phyloP scores from a whole-genome alignment of 2,113 vertebrate genomes.

The Tupaia tana region DNA sequence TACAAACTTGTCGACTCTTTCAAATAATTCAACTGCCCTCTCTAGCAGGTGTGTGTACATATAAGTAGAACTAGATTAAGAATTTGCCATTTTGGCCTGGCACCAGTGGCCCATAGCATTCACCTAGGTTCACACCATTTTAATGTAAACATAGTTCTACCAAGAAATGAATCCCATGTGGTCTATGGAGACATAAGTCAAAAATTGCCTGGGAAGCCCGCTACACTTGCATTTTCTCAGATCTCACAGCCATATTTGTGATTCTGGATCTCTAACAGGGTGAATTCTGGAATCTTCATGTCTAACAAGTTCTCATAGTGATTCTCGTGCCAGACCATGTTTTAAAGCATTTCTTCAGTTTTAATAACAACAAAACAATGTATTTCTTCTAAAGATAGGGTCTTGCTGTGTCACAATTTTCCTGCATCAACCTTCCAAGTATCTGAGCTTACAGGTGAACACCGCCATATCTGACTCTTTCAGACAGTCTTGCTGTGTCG shows the following conservation, averaged over 20 bases:
- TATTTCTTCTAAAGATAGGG: no score
- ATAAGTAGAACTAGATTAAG: not conserved
- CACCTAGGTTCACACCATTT: not conserved
- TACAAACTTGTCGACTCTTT: not conserved
- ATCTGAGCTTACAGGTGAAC: no score
- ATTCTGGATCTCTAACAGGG: not conserved
- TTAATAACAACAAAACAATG: not conserved
- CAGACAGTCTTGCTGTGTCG: no score
- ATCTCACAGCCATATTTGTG: not conserved
- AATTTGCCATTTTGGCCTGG: not conserved
- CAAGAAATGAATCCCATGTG: not conserved
- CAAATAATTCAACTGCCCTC: not conserved
- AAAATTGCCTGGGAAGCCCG: not conserved
- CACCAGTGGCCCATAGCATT: not conserved
- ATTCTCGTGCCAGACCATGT: not conserved
- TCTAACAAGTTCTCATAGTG: not conserved
- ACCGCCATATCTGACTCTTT: no score
- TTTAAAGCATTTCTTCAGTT: constrained; percentile 18
- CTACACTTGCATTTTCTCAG: not conserved
- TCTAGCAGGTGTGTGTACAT: not conserved
- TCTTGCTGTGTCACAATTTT: no score
- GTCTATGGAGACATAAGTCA: not conserved
- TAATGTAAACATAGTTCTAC: not conserved
- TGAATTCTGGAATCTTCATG: not conserved
- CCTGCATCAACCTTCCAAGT: no score